Percentiles rank a stretch among this genome's conserved stretches.
phyloP scores from a whole-genome alignment of 1,140 invertebrate species.

The Anastrepha obliqua region DNA sequence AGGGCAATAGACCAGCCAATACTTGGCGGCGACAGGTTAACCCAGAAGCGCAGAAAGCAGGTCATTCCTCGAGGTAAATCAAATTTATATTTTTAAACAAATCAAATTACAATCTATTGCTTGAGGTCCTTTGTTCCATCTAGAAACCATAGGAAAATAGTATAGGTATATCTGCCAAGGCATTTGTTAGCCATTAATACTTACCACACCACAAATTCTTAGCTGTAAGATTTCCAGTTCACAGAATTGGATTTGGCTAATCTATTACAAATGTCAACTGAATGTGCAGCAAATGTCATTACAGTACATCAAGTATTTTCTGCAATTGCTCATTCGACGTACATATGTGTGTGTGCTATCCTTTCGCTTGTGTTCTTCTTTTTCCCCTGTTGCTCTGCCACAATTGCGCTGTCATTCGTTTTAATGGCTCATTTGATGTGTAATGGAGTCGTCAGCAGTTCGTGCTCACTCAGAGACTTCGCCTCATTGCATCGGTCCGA shows the following conservation, averaged over 20 bases:
- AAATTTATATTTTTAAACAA: too few relatives aligned
- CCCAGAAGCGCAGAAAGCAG: too few relatives aligned
- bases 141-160: too few relatives aligned
- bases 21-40: too few relatives aligned
- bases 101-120: too few relatives aligned
- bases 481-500: not conserved
- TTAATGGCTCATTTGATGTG: slow-evolving; percentile 51
- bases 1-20: too few relatives aligned
- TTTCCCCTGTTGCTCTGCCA: not conserved
- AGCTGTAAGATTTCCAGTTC: not conserved
- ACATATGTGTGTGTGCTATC: not conserved
- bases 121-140: too few relatives aligned
- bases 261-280: slow-evolving; percentile 40
- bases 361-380: not conserved
- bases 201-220: not conserved
- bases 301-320: slow-evolving; percentile 24
- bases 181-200: too few relatives aligned
- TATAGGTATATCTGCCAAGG: too few relatives aligned
- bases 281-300: slow-evolving; percentile 46
- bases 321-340: not conserved
- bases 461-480: not conserved
- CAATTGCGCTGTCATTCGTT: slow-evolving; percentile 44
- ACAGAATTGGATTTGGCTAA: not conserved
- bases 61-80: too few relatives aligned
- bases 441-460: slow-evolving; percentile 46